phyloP scores from a whole-genome alignment of 2,797 vertebrate genomes.

The Choloepus didactylus region DNA sequence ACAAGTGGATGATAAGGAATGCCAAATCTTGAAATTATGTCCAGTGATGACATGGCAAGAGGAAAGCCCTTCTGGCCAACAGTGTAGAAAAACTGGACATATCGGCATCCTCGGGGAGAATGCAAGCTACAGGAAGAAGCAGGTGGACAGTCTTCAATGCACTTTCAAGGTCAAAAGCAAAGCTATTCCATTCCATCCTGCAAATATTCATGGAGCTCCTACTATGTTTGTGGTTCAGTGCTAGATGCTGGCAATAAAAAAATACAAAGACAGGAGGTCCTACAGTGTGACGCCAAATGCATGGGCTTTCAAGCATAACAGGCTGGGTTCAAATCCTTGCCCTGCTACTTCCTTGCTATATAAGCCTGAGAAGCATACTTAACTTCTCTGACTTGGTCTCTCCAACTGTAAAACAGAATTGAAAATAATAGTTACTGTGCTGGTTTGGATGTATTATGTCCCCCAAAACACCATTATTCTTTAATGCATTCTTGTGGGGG shows the following conservation, averaged over 20 bases:
- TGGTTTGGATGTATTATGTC: too few species aligned
- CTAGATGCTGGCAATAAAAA: not conserved
- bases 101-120: not conserved
- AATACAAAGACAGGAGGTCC: not conserved
- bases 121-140: not conserved
- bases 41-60: not conserved
- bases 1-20: not conserved
- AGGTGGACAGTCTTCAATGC: not conserved
- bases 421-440: not conserved
- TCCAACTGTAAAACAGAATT: not conserved
- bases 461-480: too few species aligned
- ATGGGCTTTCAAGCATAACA: not conserved
- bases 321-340: not conserved
- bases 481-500: too few species aligned
- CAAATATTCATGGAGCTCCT: not conserved
- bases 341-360: not conserved
- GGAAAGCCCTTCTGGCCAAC: not conserved
- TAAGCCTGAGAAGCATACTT: not conserved
- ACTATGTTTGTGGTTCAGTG: rapidly evolving
- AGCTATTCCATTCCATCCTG: not conserved
- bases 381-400: not conserved
- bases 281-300: rapidly evolving
- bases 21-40: not conserved
- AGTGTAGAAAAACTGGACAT: not conserved
- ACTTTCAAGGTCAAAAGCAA: not conserved